Base-by-base conservation (phyloP, 2,113 vertebrate genomes). In the Brachirus orientalis region DNA sequence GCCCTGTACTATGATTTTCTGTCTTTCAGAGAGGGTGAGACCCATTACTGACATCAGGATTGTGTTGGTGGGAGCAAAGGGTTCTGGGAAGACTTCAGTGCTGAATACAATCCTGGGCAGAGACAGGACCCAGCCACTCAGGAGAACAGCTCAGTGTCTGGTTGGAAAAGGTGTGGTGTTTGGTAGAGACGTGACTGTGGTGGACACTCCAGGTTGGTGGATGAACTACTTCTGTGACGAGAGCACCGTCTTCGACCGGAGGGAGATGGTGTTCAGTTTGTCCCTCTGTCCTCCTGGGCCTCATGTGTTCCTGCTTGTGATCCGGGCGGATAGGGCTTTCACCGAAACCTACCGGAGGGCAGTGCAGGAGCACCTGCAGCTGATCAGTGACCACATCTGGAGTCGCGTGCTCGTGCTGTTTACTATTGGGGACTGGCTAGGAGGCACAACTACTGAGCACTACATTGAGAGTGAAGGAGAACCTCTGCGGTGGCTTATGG, bases 121-220 rank as follows among this genome's bases (percentile, higher is more conserved):
- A 61, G 56, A 67, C 51, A 11, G 36, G 35, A 33, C 12, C 4
- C 60, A 28, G 37, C 16, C 1, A 1, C 12, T 0, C 10, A 20
- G 72, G 3, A 79, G 86, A 17, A 93, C 91, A 1, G 69, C 85
- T 7, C 53, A 14, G 45, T 88, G 89, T 14, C 0, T 1, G 13
- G 71, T 48, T 0, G 68, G 61, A 41, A 19, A 14, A 6, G 69
- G 72, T 0, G 40, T 53, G 11, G 78, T 81, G 28, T 84, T 88
- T 16, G 89, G 80, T 40, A 74, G 88, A 60, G 75, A 66, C 20
- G 16, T 93, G 66, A 90, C 88, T 0, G 75, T 87, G 63, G 90
- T 93, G 62, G 90, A 93, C 85, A 92, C 91, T 0, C 92, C 91
- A 0, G 92, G 92, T 53, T 93, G 92, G 92, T 93, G 92, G 92